Conservation (phyloP, 1,140 invertebrate species). For the Listronotus oregonensis region DNA sequence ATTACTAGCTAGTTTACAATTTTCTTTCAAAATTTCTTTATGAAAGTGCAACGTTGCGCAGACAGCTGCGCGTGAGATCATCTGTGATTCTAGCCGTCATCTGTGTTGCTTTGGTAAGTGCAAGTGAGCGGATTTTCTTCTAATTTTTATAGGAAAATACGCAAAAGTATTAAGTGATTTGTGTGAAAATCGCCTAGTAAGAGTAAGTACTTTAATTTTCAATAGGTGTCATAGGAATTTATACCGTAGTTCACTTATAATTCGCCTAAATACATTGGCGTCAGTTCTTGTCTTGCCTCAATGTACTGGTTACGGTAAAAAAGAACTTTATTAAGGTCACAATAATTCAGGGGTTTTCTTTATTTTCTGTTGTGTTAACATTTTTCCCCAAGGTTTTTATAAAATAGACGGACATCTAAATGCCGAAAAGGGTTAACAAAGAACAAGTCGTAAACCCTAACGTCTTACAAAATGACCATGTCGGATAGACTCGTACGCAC, state of each 20-base stretch:
- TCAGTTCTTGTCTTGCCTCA: slow-evolving; percentile 39
- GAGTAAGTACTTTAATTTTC: slow-evolving; percentile 32
- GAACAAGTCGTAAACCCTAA: neutral
- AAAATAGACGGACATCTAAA: neutral
- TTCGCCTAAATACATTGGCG: slow-evolving; percentile 46
- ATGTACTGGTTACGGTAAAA: slow-evolving; percentile 25
- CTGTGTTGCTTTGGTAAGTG: slow-evolving; percentile 54
- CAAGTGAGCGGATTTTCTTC: slow-evolving; percentile 40
- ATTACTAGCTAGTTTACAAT: neutral
- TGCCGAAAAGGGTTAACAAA: neutral
- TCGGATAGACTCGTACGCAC: slow-evolving; percentile 17
- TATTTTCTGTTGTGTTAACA: neutral
- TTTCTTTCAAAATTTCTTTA: slow-evolving; percentile 11
- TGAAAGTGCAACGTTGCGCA: slow-evolving; percentile 32
- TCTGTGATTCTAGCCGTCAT: slow-evolving; percentile 51
- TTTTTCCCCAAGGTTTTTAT: neutral
- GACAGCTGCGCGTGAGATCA: slow-evolving; percentile 38
- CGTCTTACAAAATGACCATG: slow-evolving; percentile 30
- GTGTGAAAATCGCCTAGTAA: slow-evolving; percentile 24
- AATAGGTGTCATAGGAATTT: slow-evolving; percentile 48
- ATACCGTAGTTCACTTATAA: slow-evolving; percentile 52
- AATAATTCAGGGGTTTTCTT: neutral
- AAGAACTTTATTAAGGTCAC: slow-evolving; percentile 24
- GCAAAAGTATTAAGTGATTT: slow-evolving; percentile 44
- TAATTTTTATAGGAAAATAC: slow-evolving; percentile 46